Conservation (phyloP, 2,888 invertebrate species). For the Amblyteles armatorius region DNA sequence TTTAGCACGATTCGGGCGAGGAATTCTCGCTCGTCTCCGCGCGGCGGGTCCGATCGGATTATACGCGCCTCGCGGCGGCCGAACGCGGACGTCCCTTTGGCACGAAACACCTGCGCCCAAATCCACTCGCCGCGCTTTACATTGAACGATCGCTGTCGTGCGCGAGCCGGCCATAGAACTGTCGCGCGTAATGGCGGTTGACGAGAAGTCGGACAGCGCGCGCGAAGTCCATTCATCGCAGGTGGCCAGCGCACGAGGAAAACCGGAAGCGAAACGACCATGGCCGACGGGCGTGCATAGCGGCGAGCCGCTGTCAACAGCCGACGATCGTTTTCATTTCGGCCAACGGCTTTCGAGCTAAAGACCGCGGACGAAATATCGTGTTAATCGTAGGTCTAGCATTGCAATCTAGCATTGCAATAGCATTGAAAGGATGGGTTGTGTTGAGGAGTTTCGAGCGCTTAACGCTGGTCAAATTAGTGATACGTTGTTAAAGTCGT, state of each 20-base stretch:
- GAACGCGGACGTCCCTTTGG: not conserved
- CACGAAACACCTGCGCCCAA: conserved; percentile 26
- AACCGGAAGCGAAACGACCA: conserved; percentile 20
- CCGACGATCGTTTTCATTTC: conserved; percentile 43
- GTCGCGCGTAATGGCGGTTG: not conserved
- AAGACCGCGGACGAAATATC: conserved; percentile 24
- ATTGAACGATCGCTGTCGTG: not conserved
- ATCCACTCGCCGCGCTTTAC: not conserved
- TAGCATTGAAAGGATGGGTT: too few relatives aligned
- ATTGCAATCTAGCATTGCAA: too few relatives aligned
- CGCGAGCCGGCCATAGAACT: conserved; percentile 14
- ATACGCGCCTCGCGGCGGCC: not conserved
- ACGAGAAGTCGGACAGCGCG: conserved; percentile 17
- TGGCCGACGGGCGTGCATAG: not conserved
- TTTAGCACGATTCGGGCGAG: not conserved
- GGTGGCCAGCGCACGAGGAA: conserved; percentile 31
- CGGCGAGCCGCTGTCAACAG: conserved; percentile 42
- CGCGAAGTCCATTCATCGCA: conserved; percentile 14
- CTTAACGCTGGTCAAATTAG: not conserved
- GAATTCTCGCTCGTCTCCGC: not conserved
- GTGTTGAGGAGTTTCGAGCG: not conserved
- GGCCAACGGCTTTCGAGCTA: conserved; percentile 24
- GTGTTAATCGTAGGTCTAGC: conserved; percentile 40
- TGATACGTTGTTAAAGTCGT: too few relatives aligned
- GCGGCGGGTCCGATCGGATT: not conserved